phyloP scores from a whole-genome alignment of 2,113 vertebrate species.

The Cygnus buccinator region DNA sequence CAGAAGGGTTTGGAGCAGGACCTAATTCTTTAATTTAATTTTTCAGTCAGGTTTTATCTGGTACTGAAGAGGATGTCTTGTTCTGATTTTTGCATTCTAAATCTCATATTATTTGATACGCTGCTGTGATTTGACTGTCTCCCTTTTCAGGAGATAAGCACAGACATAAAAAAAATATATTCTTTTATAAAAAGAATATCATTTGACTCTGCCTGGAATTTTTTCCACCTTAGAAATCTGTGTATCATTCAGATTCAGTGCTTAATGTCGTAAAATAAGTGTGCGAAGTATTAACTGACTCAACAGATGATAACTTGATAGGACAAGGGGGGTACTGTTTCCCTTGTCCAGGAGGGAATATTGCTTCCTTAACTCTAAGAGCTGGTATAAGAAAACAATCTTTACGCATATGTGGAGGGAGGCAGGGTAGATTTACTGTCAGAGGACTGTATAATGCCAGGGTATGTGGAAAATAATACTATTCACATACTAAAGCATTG shows the following conservation, averaged over 20 bases:
- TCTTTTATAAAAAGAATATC: not conserved
- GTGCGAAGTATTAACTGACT: not conserved
- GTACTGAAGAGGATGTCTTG: not conserved
- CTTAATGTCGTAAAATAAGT: not conserved
- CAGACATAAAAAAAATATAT: not conserved
- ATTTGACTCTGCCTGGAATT: not conserved
- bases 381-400: not conserved
- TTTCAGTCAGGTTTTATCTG: conserved; percentile 13
- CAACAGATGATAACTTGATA: not conserved
- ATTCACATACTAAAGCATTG: not conserved
- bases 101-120: not conserved
- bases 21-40: not conserved
- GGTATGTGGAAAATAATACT: not conserved
- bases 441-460: not conserved
- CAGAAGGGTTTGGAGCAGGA: not conserved
- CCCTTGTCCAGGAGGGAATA: not conserved
- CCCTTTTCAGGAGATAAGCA: not conserved
- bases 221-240: not conserved
- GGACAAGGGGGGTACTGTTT: not conserved
- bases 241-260: not conserved
- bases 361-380: not conserved
- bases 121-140: not conserved
- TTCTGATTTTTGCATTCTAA: not conserved
- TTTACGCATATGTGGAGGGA: not conserved
- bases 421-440: not conserved